Percentiles rank a stretch among this genome's conserved stretches.
phyloP scores from a whole-genome alignment of 1,140 invertebrate species.

The Anoplolepis gracilipes region DNA sequence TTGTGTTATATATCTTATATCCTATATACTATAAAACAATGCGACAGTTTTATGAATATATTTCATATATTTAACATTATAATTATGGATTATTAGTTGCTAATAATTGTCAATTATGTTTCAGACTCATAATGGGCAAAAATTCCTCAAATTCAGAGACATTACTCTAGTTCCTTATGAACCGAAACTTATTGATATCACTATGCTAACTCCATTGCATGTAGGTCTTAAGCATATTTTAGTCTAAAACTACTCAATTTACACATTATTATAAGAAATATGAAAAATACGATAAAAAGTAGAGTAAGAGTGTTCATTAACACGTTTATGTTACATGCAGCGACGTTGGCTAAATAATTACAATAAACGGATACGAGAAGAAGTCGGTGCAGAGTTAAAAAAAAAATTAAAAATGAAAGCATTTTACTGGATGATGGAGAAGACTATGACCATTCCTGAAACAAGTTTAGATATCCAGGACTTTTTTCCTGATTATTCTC shows the following conservation, averaged over 20 bases:
- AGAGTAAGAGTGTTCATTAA: background rate
- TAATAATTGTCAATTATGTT: slow-evolving; percentile 55
- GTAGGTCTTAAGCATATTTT: slow-evolving; percentile 84
- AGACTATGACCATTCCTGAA: slow-evolving; percentile 90
- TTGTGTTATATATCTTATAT: too few relatives aligned
- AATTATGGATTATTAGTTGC: slow-evolving; percentile 17
- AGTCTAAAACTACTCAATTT: background rate
- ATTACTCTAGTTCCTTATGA: slow-evolving; percentile 97
- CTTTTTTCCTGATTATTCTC: slow-evolving; percentile 40
- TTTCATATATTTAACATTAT: background rate
- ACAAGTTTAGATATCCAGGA: slow-evolving; percentile 61
- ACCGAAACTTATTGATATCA: slow-evolving; percentile 93
- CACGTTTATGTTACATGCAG: slow-evolving; percentile 87
- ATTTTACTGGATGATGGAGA: slow-evolving; percentile 93
- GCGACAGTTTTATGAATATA: background rate
- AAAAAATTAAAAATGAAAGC: slow-evolving; percentile 88
- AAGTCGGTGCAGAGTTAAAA: slow-evolving; percentile 91
- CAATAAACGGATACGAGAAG: slow-evolving; percentile 89
- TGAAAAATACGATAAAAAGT: background rate
- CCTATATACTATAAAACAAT: background rate
- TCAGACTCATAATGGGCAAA: slow-evolving; percentile 82
- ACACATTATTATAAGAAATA: slow-evolving; percentile 5
- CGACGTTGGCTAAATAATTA: slow-evolving; percentile 92
- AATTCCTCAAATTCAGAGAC: slow-evolving; percentile 91
- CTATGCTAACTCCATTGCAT: slow-evolving; percentile 91